These are phyloP conservation scores for Pyrocoelia pectoralis DNA, from an alignment of 2,888 invertebrate species.

Conservation along the genomic window DNA sequence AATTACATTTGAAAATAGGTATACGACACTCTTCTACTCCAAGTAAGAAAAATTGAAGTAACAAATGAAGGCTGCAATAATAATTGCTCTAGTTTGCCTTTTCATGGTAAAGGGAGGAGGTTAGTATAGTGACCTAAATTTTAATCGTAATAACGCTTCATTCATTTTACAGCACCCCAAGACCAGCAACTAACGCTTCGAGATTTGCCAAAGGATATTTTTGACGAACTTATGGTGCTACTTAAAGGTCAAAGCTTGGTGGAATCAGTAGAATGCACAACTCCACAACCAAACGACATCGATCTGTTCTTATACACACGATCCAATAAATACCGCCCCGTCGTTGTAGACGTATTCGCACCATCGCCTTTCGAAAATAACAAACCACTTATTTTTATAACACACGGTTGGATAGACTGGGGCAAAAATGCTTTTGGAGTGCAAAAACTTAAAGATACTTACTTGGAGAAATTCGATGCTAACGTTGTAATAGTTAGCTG, in stretches of 20 bases:
- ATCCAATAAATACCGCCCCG: neutral
- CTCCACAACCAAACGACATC: neutral
- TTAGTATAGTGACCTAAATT: no score
- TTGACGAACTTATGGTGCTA: neutral
- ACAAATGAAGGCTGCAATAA: no score
- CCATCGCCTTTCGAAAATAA: neutral
- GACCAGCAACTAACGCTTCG: neutral
- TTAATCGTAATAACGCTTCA: no score
- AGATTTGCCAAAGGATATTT: neutral
- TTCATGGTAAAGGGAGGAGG: no score
- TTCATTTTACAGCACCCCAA: neutral
- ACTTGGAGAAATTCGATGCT: slow-evolving; percentile 8
- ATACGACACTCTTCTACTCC: no score
- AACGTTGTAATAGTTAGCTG: slow-evolving; percentile 20
- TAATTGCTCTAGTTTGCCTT: no score
- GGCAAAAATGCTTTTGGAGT: neutral
- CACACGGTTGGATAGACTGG: slow-evolving; percentile 9
- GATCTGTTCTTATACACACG: slow-evolving; percentile 2
- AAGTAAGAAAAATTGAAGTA: no score
- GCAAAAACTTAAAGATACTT: slow-evolving; percentile 9
- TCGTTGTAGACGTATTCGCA: neutral
- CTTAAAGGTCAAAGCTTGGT: neutral
- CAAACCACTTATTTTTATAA: neutral
- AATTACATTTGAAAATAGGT: no score
- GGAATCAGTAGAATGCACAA: neutral